Evolutionary conservation across 2,888 invertebrate species (phyloP).

Genomic region (Cyaniris semiargus): DNA sequence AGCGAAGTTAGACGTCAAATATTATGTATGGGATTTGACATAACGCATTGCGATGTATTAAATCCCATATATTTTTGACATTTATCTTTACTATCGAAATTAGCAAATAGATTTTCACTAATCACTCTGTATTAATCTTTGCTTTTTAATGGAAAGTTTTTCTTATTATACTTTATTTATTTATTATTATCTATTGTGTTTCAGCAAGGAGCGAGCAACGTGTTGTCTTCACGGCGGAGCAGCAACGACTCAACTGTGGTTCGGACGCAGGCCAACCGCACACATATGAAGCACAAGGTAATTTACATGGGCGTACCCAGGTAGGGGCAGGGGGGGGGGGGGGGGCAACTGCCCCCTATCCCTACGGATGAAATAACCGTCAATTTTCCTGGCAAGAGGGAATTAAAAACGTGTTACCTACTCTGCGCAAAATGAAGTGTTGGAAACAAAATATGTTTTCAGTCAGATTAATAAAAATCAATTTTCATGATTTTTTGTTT

Average conservation of each 20-base stretch:
- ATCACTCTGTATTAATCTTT: background rate
- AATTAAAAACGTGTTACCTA: too few relatives aligned
- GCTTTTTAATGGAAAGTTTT: background rate
- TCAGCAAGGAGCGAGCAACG: conserved; percentile 86
- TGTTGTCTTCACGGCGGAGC: conserved; percentile 88
- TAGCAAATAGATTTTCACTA: background rate
- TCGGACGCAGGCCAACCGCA: conserved; percentile 71
- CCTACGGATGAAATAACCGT: too few relatives aligned
- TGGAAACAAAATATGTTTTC: too few relatives aligned
- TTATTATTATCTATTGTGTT: conserved; percentile 43
- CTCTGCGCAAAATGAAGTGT: too few relatives aligned
- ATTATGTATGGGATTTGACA: background rate
- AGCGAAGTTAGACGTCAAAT: background rate
- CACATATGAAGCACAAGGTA: conserved; percentile 77
- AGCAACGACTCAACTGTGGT: conserved; percentile 90
- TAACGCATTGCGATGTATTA: background rate
- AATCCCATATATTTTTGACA: background rate
- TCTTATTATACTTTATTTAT: conserved; percentile 1
- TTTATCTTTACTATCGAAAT: background rate
- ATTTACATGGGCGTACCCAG: too few relatives aligned
- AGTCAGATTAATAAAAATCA: too few relatives aligned
- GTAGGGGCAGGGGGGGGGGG: too few relatives aligned
- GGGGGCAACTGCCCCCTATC: too few relatives aligned
- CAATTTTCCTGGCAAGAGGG: too few relatives aligned
- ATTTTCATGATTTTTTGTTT: too few relatives aligned